Evolutionary conservation across 2,797 vertebrate genomes (phyloP).

Genomic region (Lindbergichthys nudifrons): DNA sequence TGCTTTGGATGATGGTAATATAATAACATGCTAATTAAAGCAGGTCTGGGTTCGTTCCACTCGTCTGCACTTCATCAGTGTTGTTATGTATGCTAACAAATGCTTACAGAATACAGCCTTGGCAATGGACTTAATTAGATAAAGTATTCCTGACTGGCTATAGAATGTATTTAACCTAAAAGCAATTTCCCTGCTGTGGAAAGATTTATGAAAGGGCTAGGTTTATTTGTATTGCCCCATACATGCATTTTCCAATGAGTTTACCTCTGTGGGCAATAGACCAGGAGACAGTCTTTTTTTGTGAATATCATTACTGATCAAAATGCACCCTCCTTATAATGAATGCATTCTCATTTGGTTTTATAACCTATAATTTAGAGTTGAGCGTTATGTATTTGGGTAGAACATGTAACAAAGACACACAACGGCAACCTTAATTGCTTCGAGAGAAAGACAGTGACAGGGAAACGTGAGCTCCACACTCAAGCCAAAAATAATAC

Average conservation of each 20-base stretch:
- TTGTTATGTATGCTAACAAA: slow-evolving; percentile 16
- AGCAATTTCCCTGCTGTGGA: slow-evolving; percentile 33
- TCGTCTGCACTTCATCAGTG: slow-evolving; percentile 32
- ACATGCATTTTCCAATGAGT: slow-evolving; percentile 33
- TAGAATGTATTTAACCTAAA: slow-evolving; percentile 51
- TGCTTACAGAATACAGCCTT: slow-evolving; percentile 33
- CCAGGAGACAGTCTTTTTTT: slow-evolving; percentile 17
- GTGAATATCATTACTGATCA: slow-evolving; percentile 41
- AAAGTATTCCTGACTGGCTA: slow-evolving; percentile 36
- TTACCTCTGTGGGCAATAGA: slow-evolving; percentile 40
- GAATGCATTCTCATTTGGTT: slow-evolving; percentile 37
- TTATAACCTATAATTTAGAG: slow-evolving; percentile 35
- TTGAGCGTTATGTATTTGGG: slow-evolving; percentile 47
- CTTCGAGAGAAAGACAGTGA: slow-evolving; percentile 19
- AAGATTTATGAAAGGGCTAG: slow-evolving; percentile 50
- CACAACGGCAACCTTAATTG: slow-evolving; percentile 59
- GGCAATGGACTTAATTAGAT: slow-evolving; percentile 41
- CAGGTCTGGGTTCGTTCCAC: slow-evolving; percentile 13
- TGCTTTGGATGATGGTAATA: slow-evolving; percentile 17
- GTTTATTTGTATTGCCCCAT: slow-evolving; percentile 40
- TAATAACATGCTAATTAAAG: slow-evolving; percentile 35
- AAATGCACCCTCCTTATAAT: slow-evolving; percentile 46
- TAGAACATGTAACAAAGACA: slow-evolving; percentile 64
- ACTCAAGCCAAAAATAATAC: not conserved
- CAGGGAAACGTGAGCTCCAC: not conserved